These are phyloP conservation scores for Saturnia japonica DNA, from an alignment of 2,888 invertebrate species.

Conservation along the genomic window DNA sequence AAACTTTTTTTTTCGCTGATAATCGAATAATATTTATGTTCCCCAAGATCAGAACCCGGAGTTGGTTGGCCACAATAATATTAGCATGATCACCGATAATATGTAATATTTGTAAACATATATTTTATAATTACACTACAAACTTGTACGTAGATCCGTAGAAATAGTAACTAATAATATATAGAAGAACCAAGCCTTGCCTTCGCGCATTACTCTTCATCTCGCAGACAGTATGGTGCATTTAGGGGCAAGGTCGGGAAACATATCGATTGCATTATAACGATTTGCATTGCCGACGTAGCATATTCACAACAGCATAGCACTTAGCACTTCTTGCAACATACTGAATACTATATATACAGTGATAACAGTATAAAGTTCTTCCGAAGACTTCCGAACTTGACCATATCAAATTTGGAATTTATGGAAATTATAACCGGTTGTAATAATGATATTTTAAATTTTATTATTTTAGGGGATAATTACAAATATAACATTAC, in stretches of 20 bases:
- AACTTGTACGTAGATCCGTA: constrained; percentile 42
- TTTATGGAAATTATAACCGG: too few relatives aligned
- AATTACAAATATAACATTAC: too few relatives aligned
- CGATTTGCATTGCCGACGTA: constrained; percentile 46
- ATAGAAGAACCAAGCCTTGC: constrained; percentile 42
- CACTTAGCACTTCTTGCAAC: background rate
- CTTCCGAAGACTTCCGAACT: too few relatives aligned
- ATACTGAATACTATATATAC: background rate
- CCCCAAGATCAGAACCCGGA: too few relatives aligned
- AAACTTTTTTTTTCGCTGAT: too few relatives aligned
- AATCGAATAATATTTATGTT: too few relatives aligned
- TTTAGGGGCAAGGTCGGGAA: constrained; percentile 70
- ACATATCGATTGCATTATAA: constrained; percentile 62
- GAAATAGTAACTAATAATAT: constrained; percentile 52
- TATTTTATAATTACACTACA: background rate
- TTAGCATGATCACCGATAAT: background rate
- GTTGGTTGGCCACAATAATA: too few relatives aligned
- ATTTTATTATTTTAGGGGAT: too few relatives aligned
- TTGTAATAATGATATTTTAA: too few relatives aligned
- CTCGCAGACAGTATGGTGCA: constrained; percentile 55
- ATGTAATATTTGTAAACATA: too few relatives aligned
- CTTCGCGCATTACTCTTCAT: constrained; percentile 66
- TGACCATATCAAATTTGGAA: background rate
- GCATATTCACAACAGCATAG: background rate
- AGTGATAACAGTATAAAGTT: background rate